A percentile compares a stretch with the other conserved stretches of the same genome.
Conservation (phyloP, 2,888 invertebrate species). For the Ceraclea dissimilis region DNA sequence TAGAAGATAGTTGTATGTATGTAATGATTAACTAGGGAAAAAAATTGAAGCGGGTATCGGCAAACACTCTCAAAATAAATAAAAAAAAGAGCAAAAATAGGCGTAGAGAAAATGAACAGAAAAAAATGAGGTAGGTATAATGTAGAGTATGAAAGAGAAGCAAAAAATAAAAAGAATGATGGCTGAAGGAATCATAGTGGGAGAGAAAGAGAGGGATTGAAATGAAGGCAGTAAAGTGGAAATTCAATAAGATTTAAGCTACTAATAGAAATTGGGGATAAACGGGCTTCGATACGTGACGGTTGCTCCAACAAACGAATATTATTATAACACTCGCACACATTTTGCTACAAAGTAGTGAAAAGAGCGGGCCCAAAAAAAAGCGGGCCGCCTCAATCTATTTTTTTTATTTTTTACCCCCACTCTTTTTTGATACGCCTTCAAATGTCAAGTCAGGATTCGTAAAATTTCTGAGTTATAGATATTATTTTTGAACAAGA, state of each 20-base stretch:
- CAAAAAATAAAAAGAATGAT: neutral
- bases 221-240: conserved; percentile 26
- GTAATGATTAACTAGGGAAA: conserved; percentile 8
- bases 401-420: too few species aligned
- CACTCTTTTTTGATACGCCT: too few species aligned
- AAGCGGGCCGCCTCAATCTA: too few species aligned
- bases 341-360: neutral
- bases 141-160: neutral
- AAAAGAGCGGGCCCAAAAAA: neutral
- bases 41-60: conserved; percentile 19
- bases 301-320: conserved; percentile 34
- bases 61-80: conserved; percentile 6
- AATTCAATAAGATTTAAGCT: conserved; percentile 27
- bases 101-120: neutral
- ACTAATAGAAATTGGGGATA: conserved; percentile 26
- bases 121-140: neutral
- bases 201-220: conserved; percentile 26
- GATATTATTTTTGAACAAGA: too few species aligned
- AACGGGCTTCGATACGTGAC: conserved; percentile 23
- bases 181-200: conserved; percentile 12
- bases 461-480: too few species aligned
- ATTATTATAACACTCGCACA: conserved; percentile 40
- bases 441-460: too few species aligned
- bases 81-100: neutral
- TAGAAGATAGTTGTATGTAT: too few species aligned